A percentile compares a stretch with the other conserved stretches of the same genome.
phyloP scores from a whole-genome alignment of 2,888 invertebrate species.

The Cinara cedri region DNA sequence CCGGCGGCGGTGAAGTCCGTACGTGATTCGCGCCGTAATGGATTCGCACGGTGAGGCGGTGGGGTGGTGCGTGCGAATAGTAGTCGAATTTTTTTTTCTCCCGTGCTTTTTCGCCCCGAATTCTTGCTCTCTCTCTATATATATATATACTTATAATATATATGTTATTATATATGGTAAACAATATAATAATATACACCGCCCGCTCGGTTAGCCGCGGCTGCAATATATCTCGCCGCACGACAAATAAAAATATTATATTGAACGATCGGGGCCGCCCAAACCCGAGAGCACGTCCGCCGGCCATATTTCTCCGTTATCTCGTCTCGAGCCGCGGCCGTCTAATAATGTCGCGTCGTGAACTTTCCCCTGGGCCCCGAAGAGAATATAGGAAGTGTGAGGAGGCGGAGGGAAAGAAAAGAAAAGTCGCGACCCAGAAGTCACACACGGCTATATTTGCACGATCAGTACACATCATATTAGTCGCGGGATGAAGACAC shows the following conservation, averaged over 20 bases:
- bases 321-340: constrained; percentile 2
- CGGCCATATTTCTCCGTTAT: constrained; percentile 43
- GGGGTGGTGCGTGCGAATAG: background rate
- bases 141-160: too few species aligned
- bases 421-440: too few species aligned
- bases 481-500: too few species aligned
- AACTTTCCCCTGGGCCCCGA: background rate
- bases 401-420: background rate
- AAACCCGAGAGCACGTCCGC: constrained; percentile 39
- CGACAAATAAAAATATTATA: constrained; percentile 39
- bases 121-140: too few species aligned
- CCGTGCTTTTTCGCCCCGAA: too few species aligned
- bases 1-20: background rate
- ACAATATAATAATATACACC: constrained; percentile 44
- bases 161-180: too few species aligned
- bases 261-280: constrained; percentile 25
- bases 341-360: background rate
- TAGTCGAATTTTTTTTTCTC: background rate
- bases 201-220: background rate
- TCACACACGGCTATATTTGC: too few species aligned
- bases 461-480: too few species aligned
- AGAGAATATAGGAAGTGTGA: background rate
- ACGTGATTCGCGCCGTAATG: background rate
- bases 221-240: constrained; percentile 37
- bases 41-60: too few species aligned